Conservation (phyloP, 2,113 vertebrate genomes). For the Pterocles orientalis region DNA sequence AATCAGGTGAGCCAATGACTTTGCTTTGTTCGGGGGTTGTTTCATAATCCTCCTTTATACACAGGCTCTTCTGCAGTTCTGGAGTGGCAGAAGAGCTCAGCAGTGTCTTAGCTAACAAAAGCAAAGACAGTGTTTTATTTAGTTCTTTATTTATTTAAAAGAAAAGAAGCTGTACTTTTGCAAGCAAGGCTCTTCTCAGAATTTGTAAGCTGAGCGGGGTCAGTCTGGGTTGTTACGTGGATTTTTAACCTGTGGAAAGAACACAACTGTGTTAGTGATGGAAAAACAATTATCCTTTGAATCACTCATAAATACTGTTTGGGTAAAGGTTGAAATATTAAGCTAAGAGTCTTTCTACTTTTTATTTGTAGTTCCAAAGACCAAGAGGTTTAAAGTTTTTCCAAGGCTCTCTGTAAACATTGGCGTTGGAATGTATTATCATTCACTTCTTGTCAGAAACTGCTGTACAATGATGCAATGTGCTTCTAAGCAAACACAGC, state of each 20-base stretch:
- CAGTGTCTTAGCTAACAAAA: not conserved
- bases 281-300: not conserved
- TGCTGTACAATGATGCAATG: accelerated
- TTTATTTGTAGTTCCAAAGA: not conserved
- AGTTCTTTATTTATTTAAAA: not conserved
- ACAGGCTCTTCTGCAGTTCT: not conserved
- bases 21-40: not conserved
- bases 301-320: not conserved
- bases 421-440: not conserved
- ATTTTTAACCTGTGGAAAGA: not conserved
- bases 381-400: not conserved
- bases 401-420: not conserved
- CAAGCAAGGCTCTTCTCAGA: not conserved
- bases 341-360: not conserved
- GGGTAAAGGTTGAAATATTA: not conserved
- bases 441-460: not conserved
- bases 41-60: not conserved
- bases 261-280: not conserved
- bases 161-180: not conserved
- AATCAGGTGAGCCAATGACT: not conserved
- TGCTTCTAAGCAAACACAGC: not conserved
- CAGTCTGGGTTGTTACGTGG: not conserved
- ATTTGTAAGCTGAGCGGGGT: not conserved
- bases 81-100: not conserved
- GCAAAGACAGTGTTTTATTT: not conserved